Base-by-base conservation (phyloP, 1,140 invertebrate species). In the Drosophila elegans region DNA sequence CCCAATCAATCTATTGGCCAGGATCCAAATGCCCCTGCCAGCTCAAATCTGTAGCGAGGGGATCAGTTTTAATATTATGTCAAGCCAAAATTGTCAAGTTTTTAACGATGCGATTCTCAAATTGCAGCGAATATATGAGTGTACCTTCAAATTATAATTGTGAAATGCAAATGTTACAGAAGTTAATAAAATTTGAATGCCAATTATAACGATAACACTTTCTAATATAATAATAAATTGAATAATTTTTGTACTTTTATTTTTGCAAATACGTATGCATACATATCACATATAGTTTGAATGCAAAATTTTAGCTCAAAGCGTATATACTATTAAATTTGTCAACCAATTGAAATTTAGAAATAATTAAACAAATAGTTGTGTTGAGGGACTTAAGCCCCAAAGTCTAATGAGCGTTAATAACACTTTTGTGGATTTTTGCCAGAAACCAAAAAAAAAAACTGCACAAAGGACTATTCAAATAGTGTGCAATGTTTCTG, bases 371-470 rank as follows among this genome's bases (percentile, higher is more conserved):
- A 27, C 16, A 21, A 36, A 25, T 36, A 41, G 16, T 2, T n/a
- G 3, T 39, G 9, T 48, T 16, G n/a, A 12, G 3, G 42, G 21
- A 36, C 25, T 68, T 16, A 11, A 32, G 5, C 32, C 34, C 27
- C 34, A n/a, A 48, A 41, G 25, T 54, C 53, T 73, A 84, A 85
- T 85, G 64, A 77, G 64, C 52, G 46, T 76, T 84, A 84, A 84
- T 79, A 66, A 66, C 64, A 55, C 44, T 56, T 48, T 53, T n/a
- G 42, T 34, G 4, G 44, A 63, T 51, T 60, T 56, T 25, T 21
- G 5, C 11, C 9, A 41, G 34, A 59, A 53, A 12, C n/a, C 4
- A 49, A 12, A 38, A 42, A 39, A 44, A 48, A 62, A 11, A 3
- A 11, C 29, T 42, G 16, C 57, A 69, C 62, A 63, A 76, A 76